These are phyloP conservation scores for Thera obeliscata DNA, from an alignment of 2,888 invertebrate species.

Conservation along the genomic window DNA sequence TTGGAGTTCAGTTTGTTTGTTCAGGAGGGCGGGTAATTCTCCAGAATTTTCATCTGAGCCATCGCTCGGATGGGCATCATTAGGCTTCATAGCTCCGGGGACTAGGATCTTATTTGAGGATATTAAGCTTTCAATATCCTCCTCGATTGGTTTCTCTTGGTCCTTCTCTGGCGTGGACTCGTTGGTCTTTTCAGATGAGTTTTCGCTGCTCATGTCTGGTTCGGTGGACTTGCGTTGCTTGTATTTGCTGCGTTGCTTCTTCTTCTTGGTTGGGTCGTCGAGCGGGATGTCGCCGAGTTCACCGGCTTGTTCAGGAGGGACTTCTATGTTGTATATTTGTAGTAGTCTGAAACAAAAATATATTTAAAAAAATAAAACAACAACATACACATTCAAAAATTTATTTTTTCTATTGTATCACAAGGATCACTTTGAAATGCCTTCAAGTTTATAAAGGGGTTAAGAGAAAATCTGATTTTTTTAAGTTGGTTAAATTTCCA, in stretches of 20 bases:
- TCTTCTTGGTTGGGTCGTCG: conserved; percentile 68
- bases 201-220: conserved; percentile 68
- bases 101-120: conserved; percentile 80
- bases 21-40: conserved; percentile 66
- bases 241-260: conserved; percentile 72
- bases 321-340: conserved; percentile 89
- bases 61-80: conserved; percentile 58
- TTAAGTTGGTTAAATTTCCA: too few species aligned
- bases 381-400: too few species aligned
- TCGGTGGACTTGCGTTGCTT: conserved; percentile 72
- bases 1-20: conserved; percentile 79
- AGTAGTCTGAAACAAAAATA: conserved; percentile 84
- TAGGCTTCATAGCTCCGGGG: conserved; percentile 62
- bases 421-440: too few species aligned
- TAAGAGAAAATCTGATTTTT: too few species aligned
- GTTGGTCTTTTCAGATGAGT: conserved; percentile 62
- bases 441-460: too few species aligned
- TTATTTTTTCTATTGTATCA: too few species aligned
- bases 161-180: conserved; percentile 73
- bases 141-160: conserved; percentile 57
- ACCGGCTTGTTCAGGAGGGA: conserved; percentile 83
- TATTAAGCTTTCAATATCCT: conserved; percentile 80
- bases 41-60: conserved; percentile 69
- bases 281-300: conserved; percentile 69
- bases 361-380: background rate